phyloP scores from a whole-genome alignment of 2,797 vertebrate species.

The Poeciliopsis paucimaculata region DNA sequence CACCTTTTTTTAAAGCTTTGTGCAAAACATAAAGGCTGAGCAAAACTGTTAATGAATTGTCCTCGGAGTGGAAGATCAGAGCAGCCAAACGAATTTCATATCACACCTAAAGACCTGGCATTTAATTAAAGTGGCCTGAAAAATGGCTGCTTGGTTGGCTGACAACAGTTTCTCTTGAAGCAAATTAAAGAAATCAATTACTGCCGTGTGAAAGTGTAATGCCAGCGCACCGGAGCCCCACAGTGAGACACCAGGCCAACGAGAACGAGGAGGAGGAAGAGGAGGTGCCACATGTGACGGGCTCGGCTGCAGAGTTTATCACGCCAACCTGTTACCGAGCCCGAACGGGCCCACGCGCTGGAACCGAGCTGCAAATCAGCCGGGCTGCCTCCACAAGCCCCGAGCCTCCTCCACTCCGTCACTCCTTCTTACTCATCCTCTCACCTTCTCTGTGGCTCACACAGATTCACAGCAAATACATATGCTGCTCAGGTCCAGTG shows the following conservation, averaged over 20 bases:
- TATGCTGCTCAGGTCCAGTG: slow-evolving; percentile 17
- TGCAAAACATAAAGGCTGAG: slow-evolving; percentile 70
- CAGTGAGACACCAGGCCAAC: slow-evolving; percentile 57
- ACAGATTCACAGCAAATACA: slow-evolving; percentile 17
- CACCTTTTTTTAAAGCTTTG: slow-evolving; percentile 71
- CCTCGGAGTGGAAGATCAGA: slow-evolving; percentile 76
- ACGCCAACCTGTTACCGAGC: slow-evolving; percentile 69
- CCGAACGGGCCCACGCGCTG: slow-evolving; percentile 71
- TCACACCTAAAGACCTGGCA: slow-evolving; percentile 82
- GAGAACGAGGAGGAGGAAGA: slow-evolving; percentile 23
- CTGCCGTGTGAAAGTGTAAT: slow-evolving; percentile 69
- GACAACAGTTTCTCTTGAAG: slow-evolving; percentile 78
- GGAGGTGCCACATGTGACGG: slow-evolving; percentile 66
- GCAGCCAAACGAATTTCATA: slow-evolving; percentile 79
- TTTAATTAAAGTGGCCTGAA: slow-evolving; percentile 81
- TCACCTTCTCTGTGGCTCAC: slow-evolving; percentile 31
- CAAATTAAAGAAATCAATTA: slow-evolving; percentile 84
- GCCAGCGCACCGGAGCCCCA: slow-evolving; percentile 60
- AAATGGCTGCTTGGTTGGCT: slow-evolving; percentile 75
- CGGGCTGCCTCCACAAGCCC: slow-evolving; percentile 63
- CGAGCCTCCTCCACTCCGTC: slow-evolving; percentile 63
- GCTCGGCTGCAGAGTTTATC: slow-evolving; percentile 69
- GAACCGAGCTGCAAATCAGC: slow-evolving; percentile 72
- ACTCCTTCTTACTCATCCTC: slow-evolving; percentile 64
- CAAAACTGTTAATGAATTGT: slow-evolving; percentile 79